A percentile compares a stretch with the other conserved stretches of the same genome.
These are phyloP conservation scores for Apostichopus japonicus DNA, from an alignment of 35 echinoderm and acorn worm genomes.

Conservation along the genomic window DNA sequence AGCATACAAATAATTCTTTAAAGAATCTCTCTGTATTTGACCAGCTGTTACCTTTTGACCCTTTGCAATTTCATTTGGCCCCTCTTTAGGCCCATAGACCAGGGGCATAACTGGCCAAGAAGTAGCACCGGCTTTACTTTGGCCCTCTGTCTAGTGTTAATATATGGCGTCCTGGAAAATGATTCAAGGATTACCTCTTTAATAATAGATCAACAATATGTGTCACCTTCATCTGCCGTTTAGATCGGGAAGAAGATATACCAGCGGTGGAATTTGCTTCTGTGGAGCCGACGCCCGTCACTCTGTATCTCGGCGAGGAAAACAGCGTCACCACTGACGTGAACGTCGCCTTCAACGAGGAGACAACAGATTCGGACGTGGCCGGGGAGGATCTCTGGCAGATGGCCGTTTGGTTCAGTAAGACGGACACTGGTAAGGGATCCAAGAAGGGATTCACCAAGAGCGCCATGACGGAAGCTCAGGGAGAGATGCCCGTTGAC, in stretches of 20 bases:
- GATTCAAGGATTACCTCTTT: no score
- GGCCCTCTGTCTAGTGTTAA: no score
- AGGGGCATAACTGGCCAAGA: no score
- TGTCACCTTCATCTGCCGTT: neutral
- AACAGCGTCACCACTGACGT: slow-evolving; percentile 28
- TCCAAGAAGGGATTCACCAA: slow-evolving; percentile 1
- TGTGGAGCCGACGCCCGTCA: slow-evolving; percentile 20
- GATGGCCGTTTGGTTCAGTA: slow-evolving; percentile 50
- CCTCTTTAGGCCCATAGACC: no score
- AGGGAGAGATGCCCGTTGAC: slow-evolving; percentile 50
- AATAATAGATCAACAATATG: no score
- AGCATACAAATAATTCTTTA: no score
- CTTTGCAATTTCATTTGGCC: no score
- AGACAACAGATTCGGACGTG: slow-evolving; percentile 12
- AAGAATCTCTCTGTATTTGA: no score
- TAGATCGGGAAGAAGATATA: neutral
- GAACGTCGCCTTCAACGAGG: slow-evolving; percentile 16
- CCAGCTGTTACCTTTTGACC: no score
- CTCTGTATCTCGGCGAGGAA: slow-evolving; percentile 27
- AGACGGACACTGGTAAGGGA: slow-evolving; percentile 56
- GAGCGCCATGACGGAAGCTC: slow-evolving; percentile 17
- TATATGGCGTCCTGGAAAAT: no score
- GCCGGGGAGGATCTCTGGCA: slow-evolving; percentile 44
- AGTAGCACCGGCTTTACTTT: no score
- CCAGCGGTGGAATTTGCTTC: slow-evolving; percentile 16